A percentile compares a stretch with the other conserved stretches of the same genome.
phyloP scores from a whole-genome alignment of 2,888 invertebrate genomes.

The Cantharis rufa region DNA sequence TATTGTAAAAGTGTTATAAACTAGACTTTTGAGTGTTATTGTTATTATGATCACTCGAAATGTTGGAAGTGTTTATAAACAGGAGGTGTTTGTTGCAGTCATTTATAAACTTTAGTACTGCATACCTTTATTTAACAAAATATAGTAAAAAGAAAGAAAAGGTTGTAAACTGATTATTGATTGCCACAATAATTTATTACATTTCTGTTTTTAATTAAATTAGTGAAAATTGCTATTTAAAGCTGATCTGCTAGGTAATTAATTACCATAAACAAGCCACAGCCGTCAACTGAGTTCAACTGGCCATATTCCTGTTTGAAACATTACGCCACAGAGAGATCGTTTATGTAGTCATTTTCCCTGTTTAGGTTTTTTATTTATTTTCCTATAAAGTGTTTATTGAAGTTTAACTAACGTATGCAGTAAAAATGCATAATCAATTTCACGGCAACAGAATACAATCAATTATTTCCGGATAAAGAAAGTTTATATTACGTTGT shows the following conservation, averaged over 20 bases:
- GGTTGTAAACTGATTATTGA: not conserved
- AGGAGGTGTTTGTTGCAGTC: not conserved
- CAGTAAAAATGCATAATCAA: not conserved
- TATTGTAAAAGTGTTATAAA: not conserved
- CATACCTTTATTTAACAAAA: not conserved
- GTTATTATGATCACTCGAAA: not conserved
- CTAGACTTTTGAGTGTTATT: not conserved
- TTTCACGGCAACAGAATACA: not conserved
- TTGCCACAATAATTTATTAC: not conserved
- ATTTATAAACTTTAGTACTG: not conserved
- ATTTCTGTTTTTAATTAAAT: not conserved
- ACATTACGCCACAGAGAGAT: not conserved
- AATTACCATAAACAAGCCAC: not conserved
- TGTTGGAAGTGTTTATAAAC: not conserved
- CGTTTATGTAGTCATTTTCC: not conserved
- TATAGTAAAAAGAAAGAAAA: not conserved
- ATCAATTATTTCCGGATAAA: too few species aligned
- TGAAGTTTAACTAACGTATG: not conserved
- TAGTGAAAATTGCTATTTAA: not conserved
- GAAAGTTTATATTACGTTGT: too few species aligned
- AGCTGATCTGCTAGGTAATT: not conserved
- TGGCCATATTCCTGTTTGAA: not conserved
- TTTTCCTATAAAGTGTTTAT: not conserved
- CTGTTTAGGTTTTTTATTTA: not conserved
- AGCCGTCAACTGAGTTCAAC: not conserved